Evolutionary conservation across 2,113 vertebrate genomes (phyloP).

Genomic region (Varanus komodoensis): DNA sequence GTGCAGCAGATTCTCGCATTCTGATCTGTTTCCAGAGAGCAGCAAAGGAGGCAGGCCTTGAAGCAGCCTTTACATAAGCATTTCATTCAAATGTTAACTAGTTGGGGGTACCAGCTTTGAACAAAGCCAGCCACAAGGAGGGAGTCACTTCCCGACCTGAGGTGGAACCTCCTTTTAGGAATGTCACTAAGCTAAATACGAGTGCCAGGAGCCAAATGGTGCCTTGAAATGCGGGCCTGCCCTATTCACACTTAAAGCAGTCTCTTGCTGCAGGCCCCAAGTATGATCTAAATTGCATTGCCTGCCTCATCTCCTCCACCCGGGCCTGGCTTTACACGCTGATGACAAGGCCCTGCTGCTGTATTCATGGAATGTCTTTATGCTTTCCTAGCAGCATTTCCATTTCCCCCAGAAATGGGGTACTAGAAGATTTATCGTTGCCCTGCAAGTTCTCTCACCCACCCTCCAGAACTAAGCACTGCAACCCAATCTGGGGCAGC

Average conservation of each 20-base stretch:
- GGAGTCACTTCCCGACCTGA: not conserved
- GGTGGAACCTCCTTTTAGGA: not conserved
- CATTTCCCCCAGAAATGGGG: too few relatives aligned
- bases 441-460: not conserved
- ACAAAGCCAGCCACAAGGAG: too few relatives aligned
- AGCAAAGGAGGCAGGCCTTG: not conserved
- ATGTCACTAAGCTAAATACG: not conserved
- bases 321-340: not conserved
- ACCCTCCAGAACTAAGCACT: not conserved
- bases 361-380: not conserved
- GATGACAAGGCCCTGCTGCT: not conserved
- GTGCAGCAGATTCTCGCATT: not conserved
- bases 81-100: not conserved
- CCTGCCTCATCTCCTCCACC: not conserved
- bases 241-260: not conserved
- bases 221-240: not conserved
- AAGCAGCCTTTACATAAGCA: not conserved
- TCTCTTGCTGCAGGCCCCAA: not conserved
- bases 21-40: not conserved
- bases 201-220: not conserved
- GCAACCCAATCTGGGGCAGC: not conserved
- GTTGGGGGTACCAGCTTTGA: too few relatives aligned
- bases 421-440: too few relatives aligned
- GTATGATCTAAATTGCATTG: not conserved
- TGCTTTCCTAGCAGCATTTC: not conserved